Conservation (phyloP, 2,888 invertebrate species). For the Leptarthrus brevirostris region DNA sequence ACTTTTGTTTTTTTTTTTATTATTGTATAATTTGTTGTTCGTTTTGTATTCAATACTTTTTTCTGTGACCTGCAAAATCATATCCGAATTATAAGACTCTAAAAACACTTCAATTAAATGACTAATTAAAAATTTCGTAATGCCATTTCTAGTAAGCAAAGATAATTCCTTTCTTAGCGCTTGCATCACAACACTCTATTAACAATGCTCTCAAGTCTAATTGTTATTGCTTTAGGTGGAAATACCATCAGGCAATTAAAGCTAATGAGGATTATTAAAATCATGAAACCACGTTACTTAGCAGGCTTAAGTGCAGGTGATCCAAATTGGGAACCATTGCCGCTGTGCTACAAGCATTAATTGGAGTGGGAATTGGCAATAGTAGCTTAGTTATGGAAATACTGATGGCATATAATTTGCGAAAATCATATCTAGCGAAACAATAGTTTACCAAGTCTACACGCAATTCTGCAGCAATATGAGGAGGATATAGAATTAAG, state of each 20-base stretch:
- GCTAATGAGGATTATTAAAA: constrained; percentile 37
- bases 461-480: too few species aligned
- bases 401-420: background rate
- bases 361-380: constrained; percentile 30
- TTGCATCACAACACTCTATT: constrained; percentile 1
- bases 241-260: constrained; percentile 28
- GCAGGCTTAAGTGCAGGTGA: background rate
- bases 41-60: too few species aligned
- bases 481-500: too few species aligned
- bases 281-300: constrained; percentile 8
- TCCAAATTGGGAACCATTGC: constrained; percentile 4
- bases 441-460: too few species aligned
- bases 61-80: too few species aligned
- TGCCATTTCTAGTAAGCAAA: background rate
- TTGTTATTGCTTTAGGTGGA: constrained; percentile 7
- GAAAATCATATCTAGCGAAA: too few species aligned
- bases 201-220: constrained; percentile 9
- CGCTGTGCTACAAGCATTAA: constrained; percentile 12
- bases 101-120: constrained; percentile 14
- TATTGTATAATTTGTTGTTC: too few species aligned
- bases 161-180: background rate
- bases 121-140: constrained; percentile 14
- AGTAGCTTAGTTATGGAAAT: constrained; percentile 8
- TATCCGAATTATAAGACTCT: background rate
- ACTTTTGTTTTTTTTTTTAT: too few species aligned